These are phyloP conservation scores for Saturnia pavonia DNA, from an alignment of 2,888 invertebrate species.

Conservation along the genomic window DNA sequence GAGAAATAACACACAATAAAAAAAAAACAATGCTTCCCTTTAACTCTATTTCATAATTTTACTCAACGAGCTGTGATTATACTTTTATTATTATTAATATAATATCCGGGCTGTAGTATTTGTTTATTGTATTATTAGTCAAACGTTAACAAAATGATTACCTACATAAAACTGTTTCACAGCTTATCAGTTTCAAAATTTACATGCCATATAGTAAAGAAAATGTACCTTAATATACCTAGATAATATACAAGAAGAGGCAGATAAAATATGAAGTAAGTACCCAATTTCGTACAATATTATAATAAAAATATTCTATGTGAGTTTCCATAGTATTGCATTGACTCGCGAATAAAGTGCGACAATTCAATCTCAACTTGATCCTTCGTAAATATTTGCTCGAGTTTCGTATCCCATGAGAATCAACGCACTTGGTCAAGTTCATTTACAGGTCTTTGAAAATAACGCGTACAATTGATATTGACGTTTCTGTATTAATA, in stretches of 20 bases:
- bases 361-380: conserved; percentile 24
- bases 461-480: conserved; percentile 8
- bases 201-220: no score
- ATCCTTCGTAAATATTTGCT: conserved; percentile 38
- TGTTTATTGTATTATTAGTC: no score
- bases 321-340: background rate
- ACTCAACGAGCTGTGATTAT: no score
- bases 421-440: conserved; percentile 25
- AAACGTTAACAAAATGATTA: no score
- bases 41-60: no score
- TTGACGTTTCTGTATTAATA: background rate
- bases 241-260: background rate
- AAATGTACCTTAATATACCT: no score
- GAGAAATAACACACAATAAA: no score
- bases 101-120: no score
- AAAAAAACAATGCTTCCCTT: no score
- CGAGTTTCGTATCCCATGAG: conserved; percentile 33
- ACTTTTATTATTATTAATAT: no score
- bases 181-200: no score
- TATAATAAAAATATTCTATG: conserved; percentile 2
- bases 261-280: background rate
- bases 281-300: background rate
- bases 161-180: no score
- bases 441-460: background rate
- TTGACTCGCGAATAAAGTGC: conserved; percentile 13